A percentile compares a stretch with the other conserved stretches of the same genome.
Evolutionary conservation across 2,113 vertebrate genomes (phyloP).

Genomic region (Dasyornis broadbenti): DNA sequence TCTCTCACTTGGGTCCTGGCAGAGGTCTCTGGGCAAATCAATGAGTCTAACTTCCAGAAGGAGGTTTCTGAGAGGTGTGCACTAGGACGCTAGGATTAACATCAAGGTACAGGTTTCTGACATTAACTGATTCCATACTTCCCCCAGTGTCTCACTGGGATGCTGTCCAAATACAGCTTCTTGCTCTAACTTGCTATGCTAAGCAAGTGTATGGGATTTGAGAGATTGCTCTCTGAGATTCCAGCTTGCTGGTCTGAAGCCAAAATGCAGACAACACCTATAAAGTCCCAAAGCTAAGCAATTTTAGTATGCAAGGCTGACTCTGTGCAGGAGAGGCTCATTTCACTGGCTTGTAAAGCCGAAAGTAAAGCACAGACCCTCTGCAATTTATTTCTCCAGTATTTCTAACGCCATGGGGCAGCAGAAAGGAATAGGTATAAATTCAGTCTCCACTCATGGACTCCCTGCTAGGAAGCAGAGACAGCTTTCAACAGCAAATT

Average conservation of each 20-base stretch:
- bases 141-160: not conserved
- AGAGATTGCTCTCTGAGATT: not conserved
- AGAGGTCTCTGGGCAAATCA: not conserved
- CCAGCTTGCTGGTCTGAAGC: not conserved
- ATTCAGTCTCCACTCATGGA: not conserved
- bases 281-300: not conserved
- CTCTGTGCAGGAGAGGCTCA: not conserved
- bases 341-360: not conserved
- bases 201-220: not conserved
- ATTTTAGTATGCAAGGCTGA: not conserved
- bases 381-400: not conserved
- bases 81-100: not conserved
- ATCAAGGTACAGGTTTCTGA: not conserved
- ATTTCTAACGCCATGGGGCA: not conserved
- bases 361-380: not conserved
- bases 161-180: not conserved
- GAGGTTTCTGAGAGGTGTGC: not conserved
- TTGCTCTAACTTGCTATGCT: conserved; percentile 20
- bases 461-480: not conserved
- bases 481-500: not conserved
- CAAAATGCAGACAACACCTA: conserved; percentile 1
- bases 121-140: not conserved
- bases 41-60: not conserved
- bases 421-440: not conserved
- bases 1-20: not conserved